A percentile compares a stretch with the other conserved stretches of the same genome.
Conservation (phyloP, 1,140 invertebrate genomes). For the Dinoponera quadriceps region DNA sequence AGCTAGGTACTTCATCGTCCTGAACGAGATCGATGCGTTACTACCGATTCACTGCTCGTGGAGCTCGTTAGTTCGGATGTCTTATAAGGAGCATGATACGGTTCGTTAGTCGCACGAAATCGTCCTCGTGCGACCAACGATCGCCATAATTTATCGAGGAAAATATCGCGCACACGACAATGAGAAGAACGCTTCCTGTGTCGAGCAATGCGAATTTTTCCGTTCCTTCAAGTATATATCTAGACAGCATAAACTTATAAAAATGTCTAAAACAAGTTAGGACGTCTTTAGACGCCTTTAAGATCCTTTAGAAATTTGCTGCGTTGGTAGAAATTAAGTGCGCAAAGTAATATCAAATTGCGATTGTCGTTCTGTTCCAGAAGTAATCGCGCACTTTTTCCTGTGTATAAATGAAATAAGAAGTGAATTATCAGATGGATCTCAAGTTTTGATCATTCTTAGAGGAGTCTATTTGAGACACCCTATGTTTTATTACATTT, state of each 20-base stretch:
- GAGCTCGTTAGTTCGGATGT: conserved; percentile 56
- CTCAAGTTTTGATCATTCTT: no score
- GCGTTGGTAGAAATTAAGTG: no score
- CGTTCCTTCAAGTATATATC: background rate
- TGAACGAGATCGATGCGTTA: conserved; percentile 20
- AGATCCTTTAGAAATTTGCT: no score
- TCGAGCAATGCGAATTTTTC: background rate
- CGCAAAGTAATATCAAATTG: no score
- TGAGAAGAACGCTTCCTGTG: conserved; percentile 31
- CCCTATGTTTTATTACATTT: no score
- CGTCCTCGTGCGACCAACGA: conserved; percentile 27
- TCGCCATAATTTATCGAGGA: conserved; percentile 57
- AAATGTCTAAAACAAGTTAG: background rate
- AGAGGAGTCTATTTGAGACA: no score
- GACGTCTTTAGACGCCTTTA: background rate
- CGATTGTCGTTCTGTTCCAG: no score
- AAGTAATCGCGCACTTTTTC: no score
- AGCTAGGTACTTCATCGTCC: conserved; percentile 60
- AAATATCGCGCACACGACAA: conserved; percentile 39
- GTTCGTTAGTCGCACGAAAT: conserved; percentile 74
- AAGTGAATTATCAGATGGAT: no score
- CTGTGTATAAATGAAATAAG: no score
- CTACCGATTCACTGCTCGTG: conserved; percentile 57
- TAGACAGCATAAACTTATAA: background rate
- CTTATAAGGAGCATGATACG: conserved; percentile 60